Base-by-base conservation (phyloP, 2,113 vertebrate genomes). In the Beaufortia kweichowensis region DNA sequence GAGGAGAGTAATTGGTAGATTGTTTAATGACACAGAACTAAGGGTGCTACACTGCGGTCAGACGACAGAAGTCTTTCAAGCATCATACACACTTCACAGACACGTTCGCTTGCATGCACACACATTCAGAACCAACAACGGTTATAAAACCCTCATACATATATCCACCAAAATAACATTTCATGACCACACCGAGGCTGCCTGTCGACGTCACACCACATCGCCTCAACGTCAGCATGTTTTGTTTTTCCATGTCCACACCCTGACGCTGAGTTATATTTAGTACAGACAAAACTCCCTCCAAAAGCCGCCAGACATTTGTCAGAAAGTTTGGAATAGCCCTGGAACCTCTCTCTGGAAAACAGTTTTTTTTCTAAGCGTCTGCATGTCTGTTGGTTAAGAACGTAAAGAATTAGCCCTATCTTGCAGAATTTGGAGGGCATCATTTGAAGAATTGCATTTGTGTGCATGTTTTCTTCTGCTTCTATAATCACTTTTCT, bases 191-290 rank as follows among this genome's bases (percentile, higher is more conserved):
- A 59, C 60, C 31, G 71, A 79, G 71, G 71, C 39, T 12, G 31
- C 41, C 33, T 69, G 67, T 76, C 63, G 46, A 83, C 74, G 81
- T 80, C 81, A 83, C 62, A 77, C 31, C 56, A 68, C 56, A 48
- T 64, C 63, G 50, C 19, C 10, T 62, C 67, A 75, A 80, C 78
- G 81, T 80, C 75, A 79, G 78, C 68, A 55, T 56, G 28, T 72
- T 62, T 64, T 80, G 81, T 70, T 77, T 83, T 82, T 77, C 78
- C 78, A 31, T 79, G 74, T 55, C 53, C 78, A 80, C 81, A 77
- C 81, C 81, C 78, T 74, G 74, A 74, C 64, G 62, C 55, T 62
- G 62, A 17, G 62, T 63, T 83, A 80, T 69, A 63, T 77, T 83
- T 83, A 82, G 81, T 31, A 50, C 68, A 67, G 74, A 77, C 62